Conservation (phyloP, 1,140 invertebrate species). For the Wiebesia pumilae region DNA sequence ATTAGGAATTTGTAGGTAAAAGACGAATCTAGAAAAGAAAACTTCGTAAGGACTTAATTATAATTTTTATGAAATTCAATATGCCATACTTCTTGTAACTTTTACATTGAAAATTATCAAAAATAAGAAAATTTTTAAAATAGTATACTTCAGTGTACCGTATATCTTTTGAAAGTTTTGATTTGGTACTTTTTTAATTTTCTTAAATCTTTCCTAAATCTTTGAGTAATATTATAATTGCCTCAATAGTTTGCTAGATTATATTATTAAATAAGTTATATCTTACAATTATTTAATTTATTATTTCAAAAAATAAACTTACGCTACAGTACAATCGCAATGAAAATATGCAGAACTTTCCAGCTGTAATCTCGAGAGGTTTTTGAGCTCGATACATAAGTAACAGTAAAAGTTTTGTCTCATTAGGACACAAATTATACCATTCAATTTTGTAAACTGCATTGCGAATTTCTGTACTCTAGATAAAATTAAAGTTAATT, state of each 20-base stretch:
- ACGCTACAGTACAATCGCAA: constrained; percentile 30
- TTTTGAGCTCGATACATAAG: constrained; percentile 34
- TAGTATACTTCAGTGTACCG: no score
- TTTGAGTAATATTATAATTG: background rate
- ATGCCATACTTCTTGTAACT: no score
- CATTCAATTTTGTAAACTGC: constrained; percentile 43
- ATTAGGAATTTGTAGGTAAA: no score
- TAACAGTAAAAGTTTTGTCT: constrained; percentile 31
- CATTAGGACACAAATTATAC: constrained; percentile 31
- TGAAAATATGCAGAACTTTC: constrained; percentile 41
- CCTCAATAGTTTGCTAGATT: no score
- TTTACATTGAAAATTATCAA: no score
- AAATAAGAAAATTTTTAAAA: no score
- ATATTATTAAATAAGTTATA: background rate
- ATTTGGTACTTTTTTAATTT: no score
- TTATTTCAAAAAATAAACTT: background rate
- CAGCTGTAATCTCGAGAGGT: constrained; percentile 46
- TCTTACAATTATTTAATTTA: background rate
- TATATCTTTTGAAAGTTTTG: no score
- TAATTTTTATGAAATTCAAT: no score
- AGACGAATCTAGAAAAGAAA: no score
- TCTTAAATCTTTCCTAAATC: no score
- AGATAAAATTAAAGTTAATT: background rate
- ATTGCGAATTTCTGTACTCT: constrained; percentile 36
- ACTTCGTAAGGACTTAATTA: no score